These are phyloP conservation scores for Drosophila nikananu DNA, from an alignment of 1,140 invertebrate genomes.

Conservation along the genomic window DNA sequence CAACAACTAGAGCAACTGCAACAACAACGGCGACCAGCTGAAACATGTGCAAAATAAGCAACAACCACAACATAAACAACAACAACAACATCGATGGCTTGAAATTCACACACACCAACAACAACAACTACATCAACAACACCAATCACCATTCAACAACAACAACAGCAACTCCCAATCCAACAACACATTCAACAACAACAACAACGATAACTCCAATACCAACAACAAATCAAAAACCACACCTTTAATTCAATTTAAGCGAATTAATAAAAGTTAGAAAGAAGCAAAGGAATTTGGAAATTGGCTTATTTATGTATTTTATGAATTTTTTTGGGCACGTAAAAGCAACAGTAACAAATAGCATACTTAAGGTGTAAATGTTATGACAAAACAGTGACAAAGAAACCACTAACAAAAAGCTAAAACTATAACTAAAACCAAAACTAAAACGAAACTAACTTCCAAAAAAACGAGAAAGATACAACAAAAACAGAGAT, in stretches of 20 bases:
- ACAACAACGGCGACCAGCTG: slow-evolving; percentile 14
- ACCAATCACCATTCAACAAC: slow-evolving; percentile 29
- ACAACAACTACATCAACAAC: slow-evolving; percentile 1
- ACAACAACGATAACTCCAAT: slow-evolving; percentile 3
- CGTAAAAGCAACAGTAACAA: slow-evolving; percentile 56
- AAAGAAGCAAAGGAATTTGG: slow-evolving; percentile 4
- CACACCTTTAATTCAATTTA: slow-evolving; percentile 17
- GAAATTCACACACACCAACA: too few species aligned
- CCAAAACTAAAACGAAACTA: slow-evolving; percentile 24
- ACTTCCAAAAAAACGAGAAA: slow-evolving; percentile 13
- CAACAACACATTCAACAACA: slow-evolving; percentile 30
- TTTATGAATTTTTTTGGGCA: slow-evolving; percentile 75
- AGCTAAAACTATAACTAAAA: slow-evolving; percentile 27
- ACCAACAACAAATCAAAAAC: slow-evolving; percentile 12
- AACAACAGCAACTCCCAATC: background rate
- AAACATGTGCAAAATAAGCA: slow-evolving; percentile 51
- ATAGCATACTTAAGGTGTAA: slow-evolving; percentile 35
- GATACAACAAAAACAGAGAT: background rate
- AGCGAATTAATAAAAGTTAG: slow-evolving; percentile 14
- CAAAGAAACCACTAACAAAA: slow-evolving; percentile 17
- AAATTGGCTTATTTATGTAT: slow-evolving; percentile 57
- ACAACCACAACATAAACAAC: slow-evolving; percentile 33
- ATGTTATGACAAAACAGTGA: slow-evolving; percentile 32
- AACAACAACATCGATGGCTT: slow-evolving; percentile 26
- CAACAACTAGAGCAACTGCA: slow-evolving; percentile 39